These are phyloP conservation scores for Trialeurodes vaporariorum DNA, from an alignment of 1,140 invertebrate genomes.

Conservation along the genomic window DNA sequence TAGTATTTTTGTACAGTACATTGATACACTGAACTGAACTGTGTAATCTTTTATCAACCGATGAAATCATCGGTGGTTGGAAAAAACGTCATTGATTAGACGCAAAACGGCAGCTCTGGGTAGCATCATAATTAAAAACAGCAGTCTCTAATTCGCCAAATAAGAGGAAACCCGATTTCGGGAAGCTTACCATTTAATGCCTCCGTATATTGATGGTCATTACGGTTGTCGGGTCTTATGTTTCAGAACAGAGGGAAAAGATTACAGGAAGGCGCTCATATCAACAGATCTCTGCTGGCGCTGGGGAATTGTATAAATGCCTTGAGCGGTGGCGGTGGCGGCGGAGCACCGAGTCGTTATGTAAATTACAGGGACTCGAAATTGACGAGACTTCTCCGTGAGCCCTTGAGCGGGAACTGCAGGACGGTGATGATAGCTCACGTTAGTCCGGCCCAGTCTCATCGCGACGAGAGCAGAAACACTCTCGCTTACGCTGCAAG, in stretches of 20 bases:
- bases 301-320: constrained; percentile 94
- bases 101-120: too few relatives aligned
- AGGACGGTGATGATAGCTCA: constrained; percentile 94
- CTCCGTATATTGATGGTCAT: too few relatives aligned
- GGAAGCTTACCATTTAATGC: too few relatives aligned
- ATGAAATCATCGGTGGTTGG: too few relatives aligned
- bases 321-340: constrained; percentile 64
- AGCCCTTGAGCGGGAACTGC: constrained; percentile 84
- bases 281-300: constrained; percentile 81
- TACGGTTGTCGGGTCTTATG: constrained; percentile 10
- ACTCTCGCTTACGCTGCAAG: constrained; percentile 88
- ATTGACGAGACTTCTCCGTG: constrained; percentile 67
- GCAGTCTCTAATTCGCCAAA: too few relatives aligned
- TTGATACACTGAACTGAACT: too few relatives aligned
- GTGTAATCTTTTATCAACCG: too few relatives aligned
- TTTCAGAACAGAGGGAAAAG: constrained; percentile 72
- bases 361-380: constrained; percentile 95
- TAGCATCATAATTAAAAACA: too few relatives aligned
- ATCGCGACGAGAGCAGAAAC: constrained; percentile 83
- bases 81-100: too few relatives aligned
- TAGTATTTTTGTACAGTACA: too few relatives aligned
- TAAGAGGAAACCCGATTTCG: too few relatives aligned
- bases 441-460: constrained; percentile 61
- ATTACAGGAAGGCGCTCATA: constrained; percentile 87
- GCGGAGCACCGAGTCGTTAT: too few relatives aligned